phyloP scores from a whole-genome alignment of 2,113 vertebrate species.

The Myiopsitta monachus region DNA sequence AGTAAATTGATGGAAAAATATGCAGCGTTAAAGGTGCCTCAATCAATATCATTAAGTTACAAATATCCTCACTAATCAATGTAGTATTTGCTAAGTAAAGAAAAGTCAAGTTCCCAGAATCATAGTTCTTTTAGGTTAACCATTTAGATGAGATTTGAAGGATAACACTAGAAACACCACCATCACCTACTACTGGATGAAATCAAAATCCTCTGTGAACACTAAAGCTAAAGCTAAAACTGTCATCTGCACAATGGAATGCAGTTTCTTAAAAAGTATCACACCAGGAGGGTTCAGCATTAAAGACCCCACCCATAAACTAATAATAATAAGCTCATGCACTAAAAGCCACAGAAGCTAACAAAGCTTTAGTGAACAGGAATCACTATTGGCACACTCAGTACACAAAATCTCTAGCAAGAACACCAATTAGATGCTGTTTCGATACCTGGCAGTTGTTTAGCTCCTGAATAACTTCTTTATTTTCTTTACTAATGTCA shows the following conservation, averaged over 20 bases:
- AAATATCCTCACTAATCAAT: background rate
- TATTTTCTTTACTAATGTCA: slow-evolving; percentile 98
- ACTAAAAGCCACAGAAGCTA: background rate
- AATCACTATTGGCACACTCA: background rate
- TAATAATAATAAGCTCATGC: background rate
- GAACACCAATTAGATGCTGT: background rate
- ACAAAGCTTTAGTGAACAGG: background rate
- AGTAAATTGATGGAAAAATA: background rate
- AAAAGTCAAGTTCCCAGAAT: background rate
- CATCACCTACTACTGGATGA: background rate
- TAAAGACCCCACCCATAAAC: background rate
- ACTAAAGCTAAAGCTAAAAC: background rate
- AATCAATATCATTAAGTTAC: background rate
- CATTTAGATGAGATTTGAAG: background rate
- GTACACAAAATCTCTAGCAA: background rate
- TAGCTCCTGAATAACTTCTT: slow-evolving; percentile 97
- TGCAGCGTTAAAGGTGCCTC: background rate
- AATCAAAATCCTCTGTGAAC: background rate
- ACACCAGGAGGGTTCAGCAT: background rate
- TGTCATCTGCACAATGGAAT: background rate
- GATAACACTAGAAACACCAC: background rate
- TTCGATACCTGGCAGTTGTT: slow-evolving; percentile 95
- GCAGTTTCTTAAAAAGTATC: background rate
- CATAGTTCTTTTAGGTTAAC: background rate
- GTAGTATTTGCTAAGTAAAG: background rate